phyloP scores from a whole-genome alignment of 2,888 invertebrate species.

The Ochropleura plecta region DNA sequence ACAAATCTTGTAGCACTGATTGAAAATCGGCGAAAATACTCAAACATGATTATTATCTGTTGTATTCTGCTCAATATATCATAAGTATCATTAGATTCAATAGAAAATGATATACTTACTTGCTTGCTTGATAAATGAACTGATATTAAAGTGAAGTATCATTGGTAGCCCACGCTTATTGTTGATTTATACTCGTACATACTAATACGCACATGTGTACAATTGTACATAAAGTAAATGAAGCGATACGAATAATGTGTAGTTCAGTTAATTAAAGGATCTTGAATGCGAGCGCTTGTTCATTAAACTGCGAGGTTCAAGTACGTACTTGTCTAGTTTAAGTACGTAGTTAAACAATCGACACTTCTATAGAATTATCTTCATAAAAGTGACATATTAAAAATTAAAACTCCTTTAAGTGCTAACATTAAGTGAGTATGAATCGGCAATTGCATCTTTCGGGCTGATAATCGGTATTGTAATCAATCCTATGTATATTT shows the following conservation, averaged over 20 bases:
- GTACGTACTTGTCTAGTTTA: constrained; percentile 15
- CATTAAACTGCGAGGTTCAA: constrained; percentile 33
- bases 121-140: constrained; percentile 50
- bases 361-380: background rate
- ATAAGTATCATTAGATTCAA: constrained; percentile 53
- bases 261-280: constrained; percentile 48
- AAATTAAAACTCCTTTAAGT: background rate
- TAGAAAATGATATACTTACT: constrained; percentile 24
- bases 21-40: constrained; percentile 32
- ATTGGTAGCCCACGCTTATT: constrained; percentile 32
- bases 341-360: constrained; percentile 6
- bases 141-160: constrained; percentile 48
- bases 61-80: constrained; percentile 45
- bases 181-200: background rate
- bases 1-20: constrained; percentile 45
- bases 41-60: constrained; percentile 24
- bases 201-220: background rate
- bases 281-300: constrained; percentile 21
- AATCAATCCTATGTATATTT: background rate
- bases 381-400: background rate
- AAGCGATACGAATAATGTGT: constrained; percentile 38
- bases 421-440: background rate
- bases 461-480: background rate
- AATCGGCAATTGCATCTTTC: background rate
- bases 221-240: constrained; percentile 24